Evolutionary conservation across 2,888 invertebrate genomes (phyloP).

Genomic region (Xestoiulus laeticollis): DNA sequence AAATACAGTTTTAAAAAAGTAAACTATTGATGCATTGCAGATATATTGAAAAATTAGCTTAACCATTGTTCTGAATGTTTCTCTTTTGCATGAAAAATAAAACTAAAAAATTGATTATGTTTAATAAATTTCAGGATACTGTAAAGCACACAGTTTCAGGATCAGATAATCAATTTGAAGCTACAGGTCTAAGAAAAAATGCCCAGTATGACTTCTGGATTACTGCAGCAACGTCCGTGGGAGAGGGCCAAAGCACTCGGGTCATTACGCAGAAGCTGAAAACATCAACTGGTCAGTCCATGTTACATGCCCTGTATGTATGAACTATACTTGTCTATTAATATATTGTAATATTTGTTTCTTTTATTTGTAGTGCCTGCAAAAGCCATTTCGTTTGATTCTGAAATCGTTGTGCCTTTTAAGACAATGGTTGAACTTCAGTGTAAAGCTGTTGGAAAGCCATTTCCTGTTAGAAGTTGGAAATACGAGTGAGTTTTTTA

Average conservation of each 20-base stretch:
- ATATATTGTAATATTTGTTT: background rate
- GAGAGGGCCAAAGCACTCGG: conserved; percentile 83
- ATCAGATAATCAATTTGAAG: conserved; percentile 52
- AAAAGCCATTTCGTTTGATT: conserved; percentile 85
- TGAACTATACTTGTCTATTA: background rate
- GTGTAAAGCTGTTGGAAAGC: conserved; percentile 55
- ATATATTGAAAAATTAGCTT: too few species aligned
- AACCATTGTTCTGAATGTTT: too few species aligned
- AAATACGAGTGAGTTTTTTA: conserved; percentile 59
- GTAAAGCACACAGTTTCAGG: conserved; percentile 47
- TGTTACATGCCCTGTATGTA: background rate
- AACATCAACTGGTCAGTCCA: conserved; percentile 69
- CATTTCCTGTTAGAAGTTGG: conserved; percentile 54
- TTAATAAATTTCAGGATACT: conserved; percentile 47
- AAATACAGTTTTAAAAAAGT: background rate
- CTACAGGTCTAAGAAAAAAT: conserved; percentile 50
- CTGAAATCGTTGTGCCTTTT: conserved; percentile 72
- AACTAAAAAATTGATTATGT: background rate
- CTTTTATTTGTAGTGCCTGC: conserved; percentile 74
- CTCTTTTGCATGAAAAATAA: too few species aligned
- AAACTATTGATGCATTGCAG: too few species aligned
- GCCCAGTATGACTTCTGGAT: conserved; percentile 70
- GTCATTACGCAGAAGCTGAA: conserved; percentile 78
- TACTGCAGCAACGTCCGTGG: conserved; percentile 81
- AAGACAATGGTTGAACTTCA: conserved; percentile 59